Percentiles rank a stretch among this genome's conserved stretches.
Evolutionary conservation across 2,113 vertebrate genomes (phyloP).

Genomic region (Nannospalax galili): DNA sequence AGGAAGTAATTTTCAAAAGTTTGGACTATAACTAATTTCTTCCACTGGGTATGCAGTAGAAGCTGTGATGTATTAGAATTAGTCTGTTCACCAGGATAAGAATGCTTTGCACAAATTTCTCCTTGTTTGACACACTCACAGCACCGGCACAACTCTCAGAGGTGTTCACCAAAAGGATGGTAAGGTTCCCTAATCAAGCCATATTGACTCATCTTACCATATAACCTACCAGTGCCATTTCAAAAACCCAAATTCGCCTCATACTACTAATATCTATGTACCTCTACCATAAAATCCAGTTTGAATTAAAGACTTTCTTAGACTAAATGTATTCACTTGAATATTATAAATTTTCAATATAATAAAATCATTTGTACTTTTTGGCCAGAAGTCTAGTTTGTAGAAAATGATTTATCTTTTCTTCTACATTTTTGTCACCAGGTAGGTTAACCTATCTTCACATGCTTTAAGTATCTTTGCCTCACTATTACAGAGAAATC

Average conservation of each 20-base stretch:
- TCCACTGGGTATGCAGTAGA: background rate
- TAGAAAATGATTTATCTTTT: constrained; percentile 65
- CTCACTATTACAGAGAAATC: constrained; percentile 94
- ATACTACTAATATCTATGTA: constrained; percentile 51
- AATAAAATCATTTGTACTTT: constrained; percentile 63
- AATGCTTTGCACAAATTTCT: constrained; percentile 60
- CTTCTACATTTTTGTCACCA: constrained; percentile 20
- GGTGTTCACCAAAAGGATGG: constrained; percentile 81
- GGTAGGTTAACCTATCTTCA: constrained; percentile 65
- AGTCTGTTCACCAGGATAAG: constrained; percentile 38
- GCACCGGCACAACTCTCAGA: constrained; percentile 70
- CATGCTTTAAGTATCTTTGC: constrained; percentile 86
- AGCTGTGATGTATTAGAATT: constrained; percentile 2
- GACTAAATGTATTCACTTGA: constrained; percentile 65
- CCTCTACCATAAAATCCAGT: constrained; percentile 14
- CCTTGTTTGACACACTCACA: constrained; percentile 16
- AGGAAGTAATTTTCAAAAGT: constrained; percentile 61
- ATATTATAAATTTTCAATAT: constrained; percentile 61
- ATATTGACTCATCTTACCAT: constrained; percentile 74
- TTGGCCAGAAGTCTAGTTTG: constrained; percentile 58
- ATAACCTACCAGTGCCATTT: constrained; percentile 74
- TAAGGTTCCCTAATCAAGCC: constrained; percentile 75
- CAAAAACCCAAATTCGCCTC: constrained; percentile 66
- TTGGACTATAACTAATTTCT: constrained; percentile 6
- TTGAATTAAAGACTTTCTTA: constrained; percentile 59